Evolutionary conservation across 1,140 invertebrate species (phyloP).

Genomic region (Drosophila baimaii): DNA sequence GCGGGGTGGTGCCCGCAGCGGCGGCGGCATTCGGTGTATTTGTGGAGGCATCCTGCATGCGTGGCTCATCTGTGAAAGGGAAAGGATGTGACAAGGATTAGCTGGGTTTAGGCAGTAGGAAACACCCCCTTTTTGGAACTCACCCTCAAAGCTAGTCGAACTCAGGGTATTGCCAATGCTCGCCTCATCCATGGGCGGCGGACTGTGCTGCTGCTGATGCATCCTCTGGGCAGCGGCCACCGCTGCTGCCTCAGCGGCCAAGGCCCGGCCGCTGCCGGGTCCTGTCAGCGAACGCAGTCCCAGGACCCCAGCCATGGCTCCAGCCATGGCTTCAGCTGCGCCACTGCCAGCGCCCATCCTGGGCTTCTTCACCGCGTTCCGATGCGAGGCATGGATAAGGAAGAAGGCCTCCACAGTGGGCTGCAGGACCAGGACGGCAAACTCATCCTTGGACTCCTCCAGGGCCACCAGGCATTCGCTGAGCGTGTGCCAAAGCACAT

Average conservation of each 20-base stretch:
- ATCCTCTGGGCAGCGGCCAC: neutral
- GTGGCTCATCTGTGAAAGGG: conserved; percentile 66
- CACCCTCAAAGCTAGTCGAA: conserved; percentile 54
- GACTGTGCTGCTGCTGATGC: conserved; percentile 35
- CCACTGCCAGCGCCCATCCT: too few relatives aligned
- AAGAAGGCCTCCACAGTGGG: conserved; percentile 97
- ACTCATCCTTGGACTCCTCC: conserved; percentile 95
- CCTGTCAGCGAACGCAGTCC: neutral
- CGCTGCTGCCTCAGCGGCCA: neutral
- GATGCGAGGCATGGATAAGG: conserved; percentile 91
- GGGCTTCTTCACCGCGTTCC: conserved; percentile 77
- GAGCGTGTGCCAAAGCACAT: conserved; percentile 92
- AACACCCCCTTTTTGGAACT: too few relatives aligned
- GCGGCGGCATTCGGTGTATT: conserved; percentile 16
- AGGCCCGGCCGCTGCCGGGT: neutral
- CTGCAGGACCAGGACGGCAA: conserved; percentile 96
- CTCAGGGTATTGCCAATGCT: conserved; percentile 48
- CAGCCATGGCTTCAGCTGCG: too few relatives aligned
- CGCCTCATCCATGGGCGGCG: conserved; percentile 52
- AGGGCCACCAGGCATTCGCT: conserved; percentile 93
- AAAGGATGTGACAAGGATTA: too few relatives aligned
- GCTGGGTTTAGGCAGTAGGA: too few relatives aligned
- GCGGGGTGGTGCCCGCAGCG: too few relatives aligned
- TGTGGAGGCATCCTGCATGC: conserved; percentile 56
- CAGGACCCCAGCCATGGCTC: conserved; percentile 37